phyloP scores from a whole-genome alignment of 2,888 invertebrate genomes.

The Microctonus aethiopoides region DNA sequence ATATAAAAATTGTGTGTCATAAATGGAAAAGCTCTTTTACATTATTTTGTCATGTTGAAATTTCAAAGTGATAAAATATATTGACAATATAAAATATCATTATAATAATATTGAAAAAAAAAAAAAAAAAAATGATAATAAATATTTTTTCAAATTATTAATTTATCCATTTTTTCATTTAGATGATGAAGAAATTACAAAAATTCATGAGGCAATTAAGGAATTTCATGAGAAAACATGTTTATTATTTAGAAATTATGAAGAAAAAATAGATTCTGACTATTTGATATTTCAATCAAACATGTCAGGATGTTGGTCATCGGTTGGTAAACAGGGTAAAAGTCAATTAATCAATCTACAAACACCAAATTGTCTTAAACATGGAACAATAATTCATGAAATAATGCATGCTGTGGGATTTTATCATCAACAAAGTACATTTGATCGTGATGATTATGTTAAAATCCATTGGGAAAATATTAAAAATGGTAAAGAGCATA shows the following conservation, averaged over 20 bases:
- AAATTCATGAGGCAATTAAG: constrained; percentile 71
- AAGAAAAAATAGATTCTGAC: constrained; percentile 69
- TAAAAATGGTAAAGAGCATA: constrained; percentile 69
- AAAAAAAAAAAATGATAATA: no score
- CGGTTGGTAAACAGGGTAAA: constrained; percentile 73
- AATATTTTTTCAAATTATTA: constrained; percentile 14
- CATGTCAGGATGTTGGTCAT: constrained; percentile 75
- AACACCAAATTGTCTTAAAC: constrained; percentile 63
- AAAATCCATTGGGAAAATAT: constrained; percentile 81
- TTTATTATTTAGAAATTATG: constrained; percentile 73
- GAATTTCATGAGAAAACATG: constrained; percentile 75
- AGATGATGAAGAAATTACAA: constrained; percentile 67
- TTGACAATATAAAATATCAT: background rate
- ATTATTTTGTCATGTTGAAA: background rate
- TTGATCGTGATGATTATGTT: constrained; percentile 81
- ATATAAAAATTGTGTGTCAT: background rate
- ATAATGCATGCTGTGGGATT: constrained; percentile 84
- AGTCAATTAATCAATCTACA: constrained; percentile 72
- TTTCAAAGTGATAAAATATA: background rate
- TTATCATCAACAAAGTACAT: constrained; percentile 85
- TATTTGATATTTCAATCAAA: constrained; percentile 71
- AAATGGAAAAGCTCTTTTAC: background rate
- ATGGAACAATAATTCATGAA: constrained; percentile 76
- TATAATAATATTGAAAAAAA: no score
- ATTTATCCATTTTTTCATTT: no score